A percentile compares a stretch with the other conserved stretches of the same genome.
Conservation (phyloP, 2,888 invertebrate species). For the Acanthoscelides obtectus region DNA sequence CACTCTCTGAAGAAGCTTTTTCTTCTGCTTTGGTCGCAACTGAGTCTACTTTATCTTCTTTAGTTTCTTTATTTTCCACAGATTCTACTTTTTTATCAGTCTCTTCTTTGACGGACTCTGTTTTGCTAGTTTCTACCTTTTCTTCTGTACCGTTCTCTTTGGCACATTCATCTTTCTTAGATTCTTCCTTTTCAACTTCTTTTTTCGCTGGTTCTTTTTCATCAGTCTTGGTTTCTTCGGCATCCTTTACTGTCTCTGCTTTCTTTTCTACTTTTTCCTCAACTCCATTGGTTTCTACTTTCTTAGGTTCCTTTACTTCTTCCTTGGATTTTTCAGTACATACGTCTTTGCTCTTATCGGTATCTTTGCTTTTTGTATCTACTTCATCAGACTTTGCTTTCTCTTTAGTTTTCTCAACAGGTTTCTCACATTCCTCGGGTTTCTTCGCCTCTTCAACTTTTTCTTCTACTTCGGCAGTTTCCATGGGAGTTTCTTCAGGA, state of each 20-base stretch:
- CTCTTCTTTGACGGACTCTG: slow-evolving; percentile 17
- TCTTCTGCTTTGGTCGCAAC: slow-evolving; percentile 41
- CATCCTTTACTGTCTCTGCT: slow-evolving; percentile 10
- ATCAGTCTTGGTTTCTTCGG: slow-evolving; percentile 14
- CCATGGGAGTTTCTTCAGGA: slow-evolving; percentile 5
- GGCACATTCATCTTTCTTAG: slow-evolving; percentile 23
- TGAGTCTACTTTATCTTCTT: slow-evolving; percentile 18
- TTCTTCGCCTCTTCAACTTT: slow-evolving; percentile 8
- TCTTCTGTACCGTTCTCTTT: slow-evolving; percentile 5
- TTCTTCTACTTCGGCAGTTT: background rate
- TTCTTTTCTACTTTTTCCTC: slow-evolving; percentile 15
- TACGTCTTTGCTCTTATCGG: slow-evolving; percentile 8
- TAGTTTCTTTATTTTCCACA: slow-evolving; percentile 30
- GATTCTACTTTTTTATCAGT: slow-evolving; percentile 26
- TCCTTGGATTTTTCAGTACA: slow-evolving; percentile 10
- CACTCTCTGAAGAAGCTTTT: slow-evolving; percentile 21
- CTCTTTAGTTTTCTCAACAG: slow-evolving; percentile 14
- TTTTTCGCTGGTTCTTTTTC: slow-evolving; percentile 18
- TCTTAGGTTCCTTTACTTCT: slow-evolving; percentile 9
- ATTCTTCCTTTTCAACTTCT: slow-evolving; percentile 35
- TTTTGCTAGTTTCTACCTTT: slow-evolving; percentile 9
- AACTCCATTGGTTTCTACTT: slow-evolving; percentile 7
- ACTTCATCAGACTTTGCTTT: slow-evolving; percentile 17
- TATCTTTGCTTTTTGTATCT: background rate
- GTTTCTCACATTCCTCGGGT: slow-evolving; percentile 5